A percentile compares a stretch with the other conserved stretches of the same genome.
These are phyloP conservation scores for Aspidiotus rigidus DNA, from an alignment of 2,888 invertebrate genomes.

Conservation along the genomic window DNA sequence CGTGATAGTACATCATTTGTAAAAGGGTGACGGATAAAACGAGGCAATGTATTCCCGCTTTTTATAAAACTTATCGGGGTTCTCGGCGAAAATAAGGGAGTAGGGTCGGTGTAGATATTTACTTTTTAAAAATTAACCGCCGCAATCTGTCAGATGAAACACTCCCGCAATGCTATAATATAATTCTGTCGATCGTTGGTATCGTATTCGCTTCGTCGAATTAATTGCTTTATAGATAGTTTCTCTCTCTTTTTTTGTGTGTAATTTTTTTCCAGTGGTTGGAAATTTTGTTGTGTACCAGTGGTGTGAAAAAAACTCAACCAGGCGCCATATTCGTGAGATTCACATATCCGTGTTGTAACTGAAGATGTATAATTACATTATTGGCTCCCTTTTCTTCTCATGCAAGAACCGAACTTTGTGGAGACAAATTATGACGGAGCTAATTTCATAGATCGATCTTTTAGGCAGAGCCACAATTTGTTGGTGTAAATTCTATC, in stretches of 20 bases:
- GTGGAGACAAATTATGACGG: no score
- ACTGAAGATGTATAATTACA: no score
- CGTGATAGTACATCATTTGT: constrained; percentile 33
- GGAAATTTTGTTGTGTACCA: background rate
- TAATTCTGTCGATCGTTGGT: constrained; percentile 31
- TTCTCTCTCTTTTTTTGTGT: constrained; percentile 6
- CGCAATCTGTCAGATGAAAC: constrained; percentile 33
- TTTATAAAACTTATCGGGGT: constrained; percentile 33
- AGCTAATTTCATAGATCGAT: no score
- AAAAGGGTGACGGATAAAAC: constrained; percentile 32
- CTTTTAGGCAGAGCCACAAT: no score
- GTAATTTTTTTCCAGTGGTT: constrained; percentile 4
- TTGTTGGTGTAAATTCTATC: no score
- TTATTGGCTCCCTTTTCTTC: no score
- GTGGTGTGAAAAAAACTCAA: background rate
- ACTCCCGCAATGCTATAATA: constrained; percentile 33
- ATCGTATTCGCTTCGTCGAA: constrained; percentile 33
- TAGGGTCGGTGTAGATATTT: constrained; percentile 31
- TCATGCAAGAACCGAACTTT: no score
- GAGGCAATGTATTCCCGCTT: constrained; percentile 29
- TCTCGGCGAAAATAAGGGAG: constrained; percentile 18
- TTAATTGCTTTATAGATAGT: constrained; percentile 29
- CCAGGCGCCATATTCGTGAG: no score
- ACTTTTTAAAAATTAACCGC: constrained; percentile 33
- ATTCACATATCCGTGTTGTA: no score